A percentile compares a stretch with the other conserved stretches of the same genome.
These are phyloP conservation scores for Andricus curvator DNA, from an alignment of 2,888 invertebrate species.

Conservation along the genomic window DNA sequence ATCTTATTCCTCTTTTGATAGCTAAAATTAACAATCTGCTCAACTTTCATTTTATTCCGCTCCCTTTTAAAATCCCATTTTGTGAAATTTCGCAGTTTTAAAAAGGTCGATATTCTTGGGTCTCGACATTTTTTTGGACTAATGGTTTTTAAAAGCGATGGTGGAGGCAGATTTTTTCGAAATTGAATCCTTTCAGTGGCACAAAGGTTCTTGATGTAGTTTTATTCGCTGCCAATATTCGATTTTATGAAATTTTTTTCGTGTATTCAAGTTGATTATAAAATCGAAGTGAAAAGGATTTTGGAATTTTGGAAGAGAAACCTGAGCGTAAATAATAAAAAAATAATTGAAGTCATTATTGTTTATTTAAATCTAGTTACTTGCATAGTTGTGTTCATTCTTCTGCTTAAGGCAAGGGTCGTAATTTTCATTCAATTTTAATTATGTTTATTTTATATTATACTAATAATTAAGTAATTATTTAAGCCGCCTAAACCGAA, in stretches of 20 bases:
- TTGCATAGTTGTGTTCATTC: too few relatives aligned
- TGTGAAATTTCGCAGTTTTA: neutral
- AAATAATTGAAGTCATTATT: too few relatives aligned
- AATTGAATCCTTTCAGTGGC: neutral
- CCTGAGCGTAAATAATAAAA: too few relatives aligned
- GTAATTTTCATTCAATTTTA: too few relatives aligned
- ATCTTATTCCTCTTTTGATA: constrained; percentile 45
- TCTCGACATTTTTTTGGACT: neutral
- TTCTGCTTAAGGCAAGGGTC: too few relatives aligned
- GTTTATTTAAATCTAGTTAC: too few relatives aligned
- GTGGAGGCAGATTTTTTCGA: neutral
- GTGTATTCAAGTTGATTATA: neutral
- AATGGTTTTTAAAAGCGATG: neutral
- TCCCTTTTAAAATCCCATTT: neutral
- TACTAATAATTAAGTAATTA: too few relatives aligned
- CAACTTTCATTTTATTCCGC: neutral
- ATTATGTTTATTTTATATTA: too few relatives aligned
- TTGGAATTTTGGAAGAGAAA: too few relatives aligned
- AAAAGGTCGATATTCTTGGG: neutral
- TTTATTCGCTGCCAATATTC: constrained; percentile 37
- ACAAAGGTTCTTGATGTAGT: neutral
- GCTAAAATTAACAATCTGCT: constrained; percentile 19
- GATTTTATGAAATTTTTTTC: constrained; percentile 9
- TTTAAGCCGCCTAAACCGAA: too few relatives aligned
- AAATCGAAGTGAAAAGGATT: neutral